Conservation (phyloP, 2,113 vertebrate species). For the Raja brachyura region DNA sequence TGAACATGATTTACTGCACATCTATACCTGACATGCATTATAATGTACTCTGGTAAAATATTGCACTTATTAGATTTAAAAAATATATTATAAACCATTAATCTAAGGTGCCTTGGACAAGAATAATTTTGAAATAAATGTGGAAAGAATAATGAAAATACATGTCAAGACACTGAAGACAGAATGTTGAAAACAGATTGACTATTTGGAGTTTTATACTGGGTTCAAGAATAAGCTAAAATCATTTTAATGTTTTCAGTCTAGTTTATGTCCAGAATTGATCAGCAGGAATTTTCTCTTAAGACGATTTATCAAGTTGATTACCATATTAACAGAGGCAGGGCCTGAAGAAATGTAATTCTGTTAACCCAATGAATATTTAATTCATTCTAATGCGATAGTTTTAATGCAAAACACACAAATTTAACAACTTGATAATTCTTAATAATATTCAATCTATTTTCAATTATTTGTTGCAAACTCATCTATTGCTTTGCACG, state of each 20-base stretch:
- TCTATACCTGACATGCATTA: neutral
- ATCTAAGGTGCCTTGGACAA: neutral
- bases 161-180: neutral
- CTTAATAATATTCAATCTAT: neutral
- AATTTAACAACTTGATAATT: neutral
- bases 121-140: neutral
- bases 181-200: neutral
- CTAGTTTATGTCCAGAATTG: neutral
- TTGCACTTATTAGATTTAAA: neutral
- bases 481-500: neutral
- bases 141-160: neutral
- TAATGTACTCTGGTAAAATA: neutral
- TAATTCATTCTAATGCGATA: neutral
- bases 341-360: neutral
- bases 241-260: neutral
- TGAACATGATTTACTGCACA: constrained; percentile 7
- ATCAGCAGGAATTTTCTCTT: neutral
- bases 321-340: neutral
- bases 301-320: neutral
- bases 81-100: neutral
- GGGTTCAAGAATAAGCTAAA: neutral
- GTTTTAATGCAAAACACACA: neutral
- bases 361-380: neutral
- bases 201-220: neutral
- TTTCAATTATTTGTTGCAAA: constrained; percentile 16